Evolutionary conservation across 2,113 vertebrate species (phyloP).

Genomic region (Papio anubis): DNA sequence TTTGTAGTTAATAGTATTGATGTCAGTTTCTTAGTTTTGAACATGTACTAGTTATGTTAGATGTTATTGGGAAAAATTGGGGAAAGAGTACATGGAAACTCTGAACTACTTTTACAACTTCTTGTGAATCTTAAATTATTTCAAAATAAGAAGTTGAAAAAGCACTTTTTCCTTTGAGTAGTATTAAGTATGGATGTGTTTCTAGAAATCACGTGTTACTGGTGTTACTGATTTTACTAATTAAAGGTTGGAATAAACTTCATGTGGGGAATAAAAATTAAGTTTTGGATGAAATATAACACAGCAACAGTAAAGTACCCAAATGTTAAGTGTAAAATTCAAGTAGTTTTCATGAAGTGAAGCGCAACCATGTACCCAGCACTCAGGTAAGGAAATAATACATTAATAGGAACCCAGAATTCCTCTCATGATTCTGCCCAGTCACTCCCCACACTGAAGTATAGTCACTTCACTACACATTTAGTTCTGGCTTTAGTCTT

Average conservation of each 20-base stretch:
- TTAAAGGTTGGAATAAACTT: not conserved
- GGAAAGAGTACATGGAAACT: not conserved
- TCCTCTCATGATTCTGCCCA: too few species aligned
- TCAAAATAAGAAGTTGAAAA: not conserved
- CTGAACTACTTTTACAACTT: not conserved
- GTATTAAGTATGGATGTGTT: not conserved
- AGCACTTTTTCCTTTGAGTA: not conserved
- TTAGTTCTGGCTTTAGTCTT: not conserved
- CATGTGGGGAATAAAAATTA: not conserved
- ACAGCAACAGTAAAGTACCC: not conserved
- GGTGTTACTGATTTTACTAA: not conserved
- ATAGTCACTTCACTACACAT: not conserved
- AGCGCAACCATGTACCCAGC: not conserved
- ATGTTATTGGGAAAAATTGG: not conserved
- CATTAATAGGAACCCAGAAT: not conserved
- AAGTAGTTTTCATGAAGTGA: not conserved
- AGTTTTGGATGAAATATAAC: not conserved
- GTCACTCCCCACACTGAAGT: not conserved
- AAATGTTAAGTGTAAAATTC: not conserved
- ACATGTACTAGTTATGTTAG: not conserved
- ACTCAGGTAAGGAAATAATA: not conserved
- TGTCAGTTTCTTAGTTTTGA: not conserved
- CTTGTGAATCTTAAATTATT: constrained; percentile 12
- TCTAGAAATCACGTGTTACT: not conserved
- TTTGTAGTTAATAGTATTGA: not conserved